phyloP scores from a whole-genome alignment of 2,113 vertebrate genomes.

The Promerops cafer region DNA sequence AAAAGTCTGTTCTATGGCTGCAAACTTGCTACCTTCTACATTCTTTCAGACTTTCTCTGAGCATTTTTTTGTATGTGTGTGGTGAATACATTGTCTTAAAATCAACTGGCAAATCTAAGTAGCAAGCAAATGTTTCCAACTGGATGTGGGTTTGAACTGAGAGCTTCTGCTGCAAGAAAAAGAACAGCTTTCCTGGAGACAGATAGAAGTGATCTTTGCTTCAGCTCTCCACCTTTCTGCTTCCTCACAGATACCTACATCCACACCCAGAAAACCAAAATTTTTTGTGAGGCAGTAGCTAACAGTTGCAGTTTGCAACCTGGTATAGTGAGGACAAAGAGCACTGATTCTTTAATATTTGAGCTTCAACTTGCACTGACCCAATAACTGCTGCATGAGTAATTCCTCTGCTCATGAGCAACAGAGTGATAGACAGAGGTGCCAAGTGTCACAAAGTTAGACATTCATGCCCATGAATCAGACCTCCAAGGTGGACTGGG shows the following conservation, averaged over 20 bases:
- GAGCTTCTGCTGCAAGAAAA: neutral
- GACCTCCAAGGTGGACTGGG: neutral
- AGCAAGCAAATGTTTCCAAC: neutral
- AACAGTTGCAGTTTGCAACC: neutral
- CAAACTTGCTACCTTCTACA: neutral
- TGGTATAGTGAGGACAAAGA: neutral
- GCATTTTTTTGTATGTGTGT: rapidly evolving
- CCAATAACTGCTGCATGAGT: neutral
- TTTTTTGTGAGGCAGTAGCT: neutral
- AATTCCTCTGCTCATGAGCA: neutral
- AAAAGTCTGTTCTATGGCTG: neutral
- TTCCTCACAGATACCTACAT: neutral
- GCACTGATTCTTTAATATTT: neutral
- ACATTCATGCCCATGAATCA: neutral
- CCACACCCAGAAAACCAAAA: neutral
- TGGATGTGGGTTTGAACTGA: neutral
- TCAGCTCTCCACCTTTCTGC: neutral
- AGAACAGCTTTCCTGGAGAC: neutral
- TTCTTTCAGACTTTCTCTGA: neutral
- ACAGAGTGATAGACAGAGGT: neutral
- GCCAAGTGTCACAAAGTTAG: neutral
- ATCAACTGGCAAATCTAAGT: neutral
- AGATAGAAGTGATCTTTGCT: neutral
- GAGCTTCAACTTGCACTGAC: neutral
- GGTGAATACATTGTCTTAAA: neutral